phyloP scores from a whole-genome alignment of 2,888 invertebrate genomes.

The Harmothoe impar region DNA sequence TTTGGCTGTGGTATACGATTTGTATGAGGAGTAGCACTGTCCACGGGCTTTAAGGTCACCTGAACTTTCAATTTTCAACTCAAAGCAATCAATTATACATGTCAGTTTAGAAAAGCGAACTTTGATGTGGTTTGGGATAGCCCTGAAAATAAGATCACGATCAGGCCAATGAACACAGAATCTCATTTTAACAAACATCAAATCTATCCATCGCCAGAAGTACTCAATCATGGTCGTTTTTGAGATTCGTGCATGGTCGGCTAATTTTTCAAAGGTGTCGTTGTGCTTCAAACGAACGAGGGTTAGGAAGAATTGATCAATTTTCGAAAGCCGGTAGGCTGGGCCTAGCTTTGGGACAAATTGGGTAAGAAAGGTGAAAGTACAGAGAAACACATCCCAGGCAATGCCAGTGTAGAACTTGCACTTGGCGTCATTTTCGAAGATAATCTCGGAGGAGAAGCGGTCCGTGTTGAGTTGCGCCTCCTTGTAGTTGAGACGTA shows the following conservation, averaged over 20 bases:
- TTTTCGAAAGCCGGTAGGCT: background rate
- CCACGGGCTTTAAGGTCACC: background rate
- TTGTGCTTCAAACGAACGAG: background rate
- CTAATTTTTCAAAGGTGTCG: slow-evolving; percentile 19
- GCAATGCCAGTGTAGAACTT: slow-evolving; percentile 25
- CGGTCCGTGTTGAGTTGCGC: background rate
- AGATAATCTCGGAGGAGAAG: background rate
- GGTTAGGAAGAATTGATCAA: slow-evolving; percentile 36
- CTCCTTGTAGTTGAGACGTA: background rate
- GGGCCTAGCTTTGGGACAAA: background rate
- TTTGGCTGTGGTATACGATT: slow-evolving; percentile 37
- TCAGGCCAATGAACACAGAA: slow-evolving; percentile 40
- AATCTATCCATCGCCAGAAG: slow-evolving; percentile 19
- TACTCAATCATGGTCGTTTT: background rate
- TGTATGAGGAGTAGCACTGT: slow-evolving; percentile 6
- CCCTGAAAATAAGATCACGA: background rate
- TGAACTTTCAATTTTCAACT: slow-evolving; percentile 39
- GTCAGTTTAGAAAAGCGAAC: slow-evolving; percentile 4
- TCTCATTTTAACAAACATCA: background rate
- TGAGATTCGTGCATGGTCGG: background rate
- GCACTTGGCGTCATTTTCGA: background rate
- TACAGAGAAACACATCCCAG: background rate
- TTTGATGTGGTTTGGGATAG: background rate
- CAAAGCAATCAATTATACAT: slow-evolving; percentile 61
- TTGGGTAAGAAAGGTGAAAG: background rate